A percentile compares a stretch with the other conserved stretches of the same genome.
These are phyloP conservation scores for Melanargia galathea DNA, from an alignment of 2,888 invertebrate species.

Conservation along the genomic window DNA sequence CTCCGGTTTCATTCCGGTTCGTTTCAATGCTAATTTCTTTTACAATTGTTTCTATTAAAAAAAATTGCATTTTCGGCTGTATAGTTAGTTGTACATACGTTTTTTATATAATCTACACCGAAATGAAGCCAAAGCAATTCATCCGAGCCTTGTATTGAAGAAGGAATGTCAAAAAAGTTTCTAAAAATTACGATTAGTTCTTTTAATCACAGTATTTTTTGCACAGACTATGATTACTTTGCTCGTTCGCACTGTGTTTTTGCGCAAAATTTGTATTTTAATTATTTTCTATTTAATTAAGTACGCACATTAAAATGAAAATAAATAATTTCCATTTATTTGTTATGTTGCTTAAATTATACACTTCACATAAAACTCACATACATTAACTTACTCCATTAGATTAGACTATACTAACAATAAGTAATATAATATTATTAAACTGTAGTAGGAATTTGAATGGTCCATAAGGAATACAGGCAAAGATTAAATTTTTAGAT, in stretches of 20 bases:
- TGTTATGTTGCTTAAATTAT: constrained; percentile 20
- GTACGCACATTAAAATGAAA: not conserved
- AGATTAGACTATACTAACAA: not conserved
- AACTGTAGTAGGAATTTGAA: not conserved
- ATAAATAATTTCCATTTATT: not conserved
- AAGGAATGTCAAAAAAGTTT: not conserved
- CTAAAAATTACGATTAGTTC: not conserved
- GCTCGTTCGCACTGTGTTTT: constrained; percentile 16
- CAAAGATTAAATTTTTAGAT: not conserved
- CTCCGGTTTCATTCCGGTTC: not conserved
- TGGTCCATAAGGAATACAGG: not conserved
- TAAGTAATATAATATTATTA: not conserved
- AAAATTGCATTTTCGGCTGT: not conserved
- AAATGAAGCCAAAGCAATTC: not conserved
- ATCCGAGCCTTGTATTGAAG: not conserved
- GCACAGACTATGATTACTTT: constrained; percentile 6
- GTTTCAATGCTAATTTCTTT: not conserved
- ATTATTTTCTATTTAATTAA: not conserved
- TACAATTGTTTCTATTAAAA: not conserved
- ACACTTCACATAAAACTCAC: constrained; percentile 24
- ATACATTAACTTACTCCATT: constrained; percentile 13
- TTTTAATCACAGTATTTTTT: not conserved
- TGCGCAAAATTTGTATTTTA: constrained; percentile 3
- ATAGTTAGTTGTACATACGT: not conserved
- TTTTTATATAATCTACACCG: not conserved